Percentiles rank a stretch among this genome's conserved stretches.
These are phyloP conservation scores for Amphipyra tragopoginis DNA, from an alignment of 2,888 invertebrate genomes.

Conservation along the genomic window DNA sequence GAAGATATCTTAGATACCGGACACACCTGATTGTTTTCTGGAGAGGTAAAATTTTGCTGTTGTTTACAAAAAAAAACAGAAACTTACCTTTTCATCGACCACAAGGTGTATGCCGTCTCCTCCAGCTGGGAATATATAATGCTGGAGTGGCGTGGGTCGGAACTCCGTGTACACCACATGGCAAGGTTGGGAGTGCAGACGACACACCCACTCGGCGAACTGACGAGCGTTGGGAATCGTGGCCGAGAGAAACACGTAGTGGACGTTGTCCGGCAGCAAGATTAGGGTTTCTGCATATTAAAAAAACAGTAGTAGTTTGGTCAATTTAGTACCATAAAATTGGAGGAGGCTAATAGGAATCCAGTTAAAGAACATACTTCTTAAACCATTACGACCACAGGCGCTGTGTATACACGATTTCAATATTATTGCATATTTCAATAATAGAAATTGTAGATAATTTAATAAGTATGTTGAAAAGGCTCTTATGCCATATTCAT, in stretches of 20 bases:
- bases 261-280: slow-evolving; percentile 98
- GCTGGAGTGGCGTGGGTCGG: slow-evolving; percentile 98
- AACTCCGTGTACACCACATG: slow-evolving; percentile 99
- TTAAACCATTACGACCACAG: too few relatives aligned
- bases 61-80: background rate
- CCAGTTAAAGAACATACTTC: too few relatives aligned
- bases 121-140: slow-evolving; percentile 99
- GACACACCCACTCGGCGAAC: slow-evolving; percentile 98
- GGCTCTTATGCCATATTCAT: too few relatives aligned
- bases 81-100: slow-evolving; percentile 95
- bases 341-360: too few relatives aligned
- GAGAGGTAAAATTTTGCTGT: too few relatives aligned
- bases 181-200: slow-evolving; percentile 98
- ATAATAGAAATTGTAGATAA: too few relatives aligned
- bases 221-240: slow-evolving; percentile 99
- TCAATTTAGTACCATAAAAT: too few relatives aligned
- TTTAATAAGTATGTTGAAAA: too few relatives aligned
- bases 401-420: too few relatives aligned
- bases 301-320: background rate
- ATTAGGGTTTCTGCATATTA: slow-evolving; percentile 96
- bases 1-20: too few relatives aligned
- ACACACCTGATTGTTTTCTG: too few relatives aligned
- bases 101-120: slow-evolving; percentile 99
- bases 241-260: slow-evolving; percentile 99
- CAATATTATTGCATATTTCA: too few relatives aligned